Percentiles rank a stretch among this genome's conserved stretches.
Evolutionary conservation across 2,113 vertebrate genomes (phyloP).

Genomic region (Oryzias melastigma): DNA sequence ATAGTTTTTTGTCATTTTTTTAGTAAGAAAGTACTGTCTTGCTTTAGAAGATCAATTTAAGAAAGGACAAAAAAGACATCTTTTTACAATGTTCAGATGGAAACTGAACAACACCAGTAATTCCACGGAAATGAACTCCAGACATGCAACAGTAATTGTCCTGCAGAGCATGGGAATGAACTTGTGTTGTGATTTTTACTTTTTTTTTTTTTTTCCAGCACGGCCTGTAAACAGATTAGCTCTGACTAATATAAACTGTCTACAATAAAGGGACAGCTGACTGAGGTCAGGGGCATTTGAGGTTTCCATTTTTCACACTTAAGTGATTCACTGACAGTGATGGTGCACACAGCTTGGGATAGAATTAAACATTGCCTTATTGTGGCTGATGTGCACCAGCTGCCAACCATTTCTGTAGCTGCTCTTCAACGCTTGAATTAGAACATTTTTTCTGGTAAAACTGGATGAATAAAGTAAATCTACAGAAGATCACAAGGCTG

Average conservation of each 20-base stretch:
- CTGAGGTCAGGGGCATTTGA: constrained; percentile 30
- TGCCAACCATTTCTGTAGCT: constrained; percentile 37
- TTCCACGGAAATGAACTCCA: constrained; percentile 21
- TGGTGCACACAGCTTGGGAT: constrained; percentile 4
- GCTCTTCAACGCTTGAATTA: constrained; percentile 2
- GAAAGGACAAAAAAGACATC: too few relatives aligned
- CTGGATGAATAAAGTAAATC: constrained; percentile 15
- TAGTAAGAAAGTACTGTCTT: too few relatives aligned
- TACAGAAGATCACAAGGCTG: constrained; percentile 4
- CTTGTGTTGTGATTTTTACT: constrained; percentile 2
- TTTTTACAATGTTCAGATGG: constrained; percentile 1
- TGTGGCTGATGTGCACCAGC: constrained; percentile 43
- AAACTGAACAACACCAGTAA: constrained; percentile 23
- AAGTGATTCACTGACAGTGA: constrained; percentile 52
- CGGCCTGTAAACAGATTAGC: constrained; percentile 42
- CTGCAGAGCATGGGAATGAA: constrained; percentile 26
- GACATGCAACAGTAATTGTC: constrained; percentile 18
- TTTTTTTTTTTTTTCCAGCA: constrained; percentile 1
- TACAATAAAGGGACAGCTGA: constrained; percentile 49
- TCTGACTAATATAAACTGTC: constrained; percentile 52
- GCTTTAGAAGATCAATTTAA: too few relatives aligned
- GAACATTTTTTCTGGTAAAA: neutral
- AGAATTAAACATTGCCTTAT: constrained; percentile 34
- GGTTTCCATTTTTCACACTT: constrained; percentile 42
- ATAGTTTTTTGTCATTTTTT: too few relatives aligned